phyloP scores from a whole-genome alignment of 1,140 invertebrate genomes.

The Araneus ventricosus region DNA sequence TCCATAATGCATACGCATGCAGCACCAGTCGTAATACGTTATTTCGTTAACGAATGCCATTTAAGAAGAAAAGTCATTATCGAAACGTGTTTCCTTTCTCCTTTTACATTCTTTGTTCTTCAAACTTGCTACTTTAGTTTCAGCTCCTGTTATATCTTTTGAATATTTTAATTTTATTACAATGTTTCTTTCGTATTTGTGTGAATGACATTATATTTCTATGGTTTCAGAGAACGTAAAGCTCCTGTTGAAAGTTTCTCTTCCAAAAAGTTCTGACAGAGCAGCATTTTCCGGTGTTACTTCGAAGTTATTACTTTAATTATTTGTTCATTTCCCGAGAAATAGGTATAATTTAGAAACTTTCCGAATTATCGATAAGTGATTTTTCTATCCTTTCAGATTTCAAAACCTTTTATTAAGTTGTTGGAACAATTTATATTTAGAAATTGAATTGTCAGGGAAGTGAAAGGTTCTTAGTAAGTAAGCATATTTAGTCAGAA shows the following conservation, averaged over 20 bases:
- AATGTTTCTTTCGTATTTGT: not conserved
- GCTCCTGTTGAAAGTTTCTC: too few relatives aligned
- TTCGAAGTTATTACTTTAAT: not conserved
- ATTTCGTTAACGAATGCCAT: not conserved
- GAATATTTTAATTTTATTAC: not conserved
- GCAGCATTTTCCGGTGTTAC: not conserved
- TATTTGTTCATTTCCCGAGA: too few relatives aligned
- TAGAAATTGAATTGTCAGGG: too few relatives aligned
- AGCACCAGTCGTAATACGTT: not conserved
- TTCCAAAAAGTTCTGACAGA: too few relatives aligned
- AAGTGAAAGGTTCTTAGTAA: too few relatives aligned
- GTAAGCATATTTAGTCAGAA: too few relatives aligned
- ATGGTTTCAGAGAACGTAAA: too few relatives aligned
- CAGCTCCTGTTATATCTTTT: not conserved
- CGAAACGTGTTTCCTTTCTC: not conserved
- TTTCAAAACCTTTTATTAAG: too few relatives aligned
- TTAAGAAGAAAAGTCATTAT: not conserved
- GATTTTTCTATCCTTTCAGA: too few relatives aligned
- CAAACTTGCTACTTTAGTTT: not conserved
- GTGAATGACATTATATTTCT: not conserved
- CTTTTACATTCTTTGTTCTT: not conserved
- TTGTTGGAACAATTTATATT: too few relatives aligned
- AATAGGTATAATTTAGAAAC: too few relatives aligned
- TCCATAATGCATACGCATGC: not conserved
- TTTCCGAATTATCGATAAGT: too few relatives aligned